These are phyloP conservation scores for Andinoacara biseriatus DNA, from an alignment of 2,113 vertebrate genomes.

Conservation along the genomic window DNA sequence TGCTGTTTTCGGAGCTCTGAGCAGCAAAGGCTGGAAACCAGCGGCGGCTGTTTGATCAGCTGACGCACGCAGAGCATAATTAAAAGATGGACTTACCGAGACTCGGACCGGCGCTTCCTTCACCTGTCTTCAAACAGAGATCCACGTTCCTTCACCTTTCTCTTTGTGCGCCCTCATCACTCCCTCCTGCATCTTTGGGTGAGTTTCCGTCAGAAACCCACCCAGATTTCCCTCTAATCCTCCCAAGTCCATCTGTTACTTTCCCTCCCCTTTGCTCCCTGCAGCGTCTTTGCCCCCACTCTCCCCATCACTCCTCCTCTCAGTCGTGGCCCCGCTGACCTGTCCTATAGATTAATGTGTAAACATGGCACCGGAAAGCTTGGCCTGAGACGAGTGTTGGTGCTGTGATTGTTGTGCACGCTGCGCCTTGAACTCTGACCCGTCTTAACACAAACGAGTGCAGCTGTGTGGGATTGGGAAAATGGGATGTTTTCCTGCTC, in stretches of 20 bases:
- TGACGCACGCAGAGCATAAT: not conserved
- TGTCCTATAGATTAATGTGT: slow-evolving; percentile 45
- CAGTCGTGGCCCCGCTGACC: slow-evolving; percentile 8
- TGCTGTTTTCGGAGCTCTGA: not conserved
- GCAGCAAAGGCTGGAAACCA: slow-evolving; percentile 11
- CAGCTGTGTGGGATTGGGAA: not conserved
- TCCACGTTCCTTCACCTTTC: slow-evolving; percentile 26
- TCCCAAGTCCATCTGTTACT: slow-evolving; percentile 70
- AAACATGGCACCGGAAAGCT: slow-evolving; percentile 37
- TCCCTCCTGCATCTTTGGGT: slow-evolving; percentile 50
- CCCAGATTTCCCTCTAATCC: slow-evolving; percentile 71
- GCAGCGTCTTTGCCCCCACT: slow-evolving; percentile 19
- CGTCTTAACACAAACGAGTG: slow-evolving; percentile 4
- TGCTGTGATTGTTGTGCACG: not conserved
- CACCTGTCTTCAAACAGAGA: not conserved
- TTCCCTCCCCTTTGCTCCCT: slow-evolving; percentile 47
- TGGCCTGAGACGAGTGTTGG: slow-evolving; percentile 1
- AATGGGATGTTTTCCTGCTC: not conserved
- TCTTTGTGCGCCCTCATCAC: slow-evolving; percentile 20
- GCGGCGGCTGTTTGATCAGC: slow-evolving; percentile 5
- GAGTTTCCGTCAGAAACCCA: slow-evolving; percentile 66
- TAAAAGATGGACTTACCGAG: slow-evolving; percentile 7
- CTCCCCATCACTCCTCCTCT: not conserved
- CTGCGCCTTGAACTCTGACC: slow-evolving; percentile 24
- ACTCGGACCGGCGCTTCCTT: not conserved